Base-by-base conservation (phyloP, 35 echinoderm and acorn worm genomes). In the Apostichopus japonicus region DNA sequence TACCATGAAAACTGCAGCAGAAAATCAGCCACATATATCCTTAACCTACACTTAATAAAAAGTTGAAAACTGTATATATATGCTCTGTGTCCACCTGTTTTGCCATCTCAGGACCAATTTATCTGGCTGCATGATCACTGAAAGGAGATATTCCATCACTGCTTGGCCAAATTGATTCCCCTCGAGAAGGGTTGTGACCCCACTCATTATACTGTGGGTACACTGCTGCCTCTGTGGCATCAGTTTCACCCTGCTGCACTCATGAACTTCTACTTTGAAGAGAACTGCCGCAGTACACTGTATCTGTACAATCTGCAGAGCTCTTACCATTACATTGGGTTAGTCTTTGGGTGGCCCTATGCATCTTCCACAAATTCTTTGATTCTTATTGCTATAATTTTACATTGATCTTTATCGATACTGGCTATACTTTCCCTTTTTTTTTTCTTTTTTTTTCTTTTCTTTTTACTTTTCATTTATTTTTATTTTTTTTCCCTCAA, bases 291-390 rank as follows among this genome's bases (percentile, higher is more conserved):
- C 33, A 44, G 0, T 44, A 44, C 0, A 44, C 0, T 44, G 33
- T 44, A 44, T 44, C 33, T 44, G 33, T 44, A 67, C 9, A 67
- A 4, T 67, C 63, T 67, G 71, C 17, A 14, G 6, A 4, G 17
- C 71, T 75, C 70, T 22, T 19, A 75, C 15, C 71, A 19, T 21
- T 19, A 75, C 7, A 19, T 6, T 75, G 71, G 71, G 15, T 19
- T 75, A 75, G 71, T 75, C 71, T 75, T 75, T 75, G 71, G 71
- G 71, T 75, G 71, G 71, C 71, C 71, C 33, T 44, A 44, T 75
- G n/a, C 17, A 75, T 75, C 17, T n/a, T 44, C n/a, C 11, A 67
- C 63, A 67, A 19, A 19, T 15, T 15, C 63, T 19, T 67, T 67
- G 7, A 67, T 15, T 44, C 63, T 67, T 67, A 67, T 67, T 44